Evolutionary conservation across 2,113 vertebrate genomes (phyloP).

Genomic region (Agapornis roseicollis): DNA sequence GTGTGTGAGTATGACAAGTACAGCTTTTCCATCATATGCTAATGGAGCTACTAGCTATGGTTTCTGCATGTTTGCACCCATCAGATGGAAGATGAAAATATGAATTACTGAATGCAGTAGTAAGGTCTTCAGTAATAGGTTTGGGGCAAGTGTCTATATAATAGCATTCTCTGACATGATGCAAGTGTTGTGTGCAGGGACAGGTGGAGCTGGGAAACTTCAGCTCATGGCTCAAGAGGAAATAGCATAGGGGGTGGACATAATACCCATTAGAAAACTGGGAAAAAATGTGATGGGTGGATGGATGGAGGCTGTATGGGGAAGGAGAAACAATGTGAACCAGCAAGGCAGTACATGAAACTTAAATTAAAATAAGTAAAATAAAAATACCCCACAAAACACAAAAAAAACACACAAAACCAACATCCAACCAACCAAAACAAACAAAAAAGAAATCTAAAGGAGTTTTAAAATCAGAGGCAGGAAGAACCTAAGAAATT

Average conservation of each 20-base stretch:
- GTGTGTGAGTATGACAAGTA: not conserved
- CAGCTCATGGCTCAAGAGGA: not conserved
- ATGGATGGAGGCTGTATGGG: not conserved
- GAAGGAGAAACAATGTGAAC: not conserved
- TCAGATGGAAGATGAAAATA: fast-evolving
- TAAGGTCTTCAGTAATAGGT: not conserved
- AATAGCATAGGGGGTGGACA: not conserved
- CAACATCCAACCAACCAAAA: too few relatives aligned
- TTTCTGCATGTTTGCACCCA: not conserved
- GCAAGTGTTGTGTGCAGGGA: not conserved
- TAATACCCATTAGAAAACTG: not conserved
- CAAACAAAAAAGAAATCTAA: not conserved
- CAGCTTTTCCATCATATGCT: fast-evolving
- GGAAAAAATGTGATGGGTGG: not conserved
- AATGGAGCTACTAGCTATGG: not conserved
- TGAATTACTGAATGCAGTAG: not conserved
- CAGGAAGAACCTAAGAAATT: not conserved
- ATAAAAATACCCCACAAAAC: too few relatives aligned
- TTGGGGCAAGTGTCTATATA: not conserved
- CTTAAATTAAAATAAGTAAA: not conserved
- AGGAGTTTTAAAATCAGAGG: not conserved
- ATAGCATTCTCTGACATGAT: not conserved
- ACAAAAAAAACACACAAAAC: too few relatives aligned
- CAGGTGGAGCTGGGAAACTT: not conserved
- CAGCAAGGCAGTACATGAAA: not conserved